Conservation (phyloP, 2,797 vertebrate genomes). For the Sebastes trivittatus region DNA sequence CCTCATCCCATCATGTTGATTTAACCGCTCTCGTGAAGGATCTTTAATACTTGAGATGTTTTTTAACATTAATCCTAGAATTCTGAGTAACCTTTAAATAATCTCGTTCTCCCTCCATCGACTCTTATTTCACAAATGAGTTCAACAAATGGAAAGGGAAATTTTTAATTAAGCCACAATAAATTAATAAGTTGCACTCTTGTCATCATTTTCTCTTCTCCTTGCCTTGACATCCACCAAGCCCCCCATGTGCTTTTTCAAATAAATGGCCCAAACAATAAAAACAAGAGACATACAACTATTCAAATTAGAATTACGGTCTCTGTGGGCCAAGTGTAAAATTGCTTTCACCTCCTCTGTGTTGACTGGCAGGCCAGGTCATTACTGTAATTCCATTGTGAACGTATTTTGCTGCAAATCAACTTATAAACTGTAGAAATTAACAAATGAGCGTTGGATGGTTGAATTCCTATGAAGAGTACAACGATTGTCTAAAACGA, state of each 20-base stretch:
- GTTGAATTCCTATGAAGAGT: conserved; percentile 30
- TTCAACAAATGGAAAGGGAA: conserved; percentile 31
- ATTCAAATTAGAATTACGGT: conserved; percentile 73
- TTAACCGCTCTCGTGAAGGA: background rate
- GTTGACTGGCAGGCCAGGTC: conserved; percentile 71
- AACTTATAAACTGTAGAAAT: conserved; percentile 63
- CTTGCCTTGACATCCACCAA: conserved; percentile 48
- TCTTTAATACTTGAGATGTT: background rate
- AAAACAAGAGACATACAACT: conserved; percentile 64
- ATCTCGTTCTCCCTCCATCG: conserved; percentile 4
- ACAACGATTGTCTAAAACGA: conserved; percentile 16
- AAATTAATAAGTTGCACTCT: conserved; percentile 67
- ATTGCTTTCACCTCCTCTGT: conserved; percentile 77
- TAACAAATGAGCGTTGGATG: conserved; percentile 51
- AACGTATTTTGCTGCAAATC: conserved; percentile 63
- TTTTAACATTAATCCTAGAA: conserved; percentile 18
- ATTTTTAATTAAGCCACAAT: conserved; percentile 70
- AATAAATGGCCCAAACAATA: conserved; percentile 74
- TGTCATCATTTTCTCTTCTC: conserved; percentile 64
- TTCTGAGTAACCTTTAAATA: conserved; percentile 28
- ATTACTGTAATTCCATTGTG: conserved; percentile 72
- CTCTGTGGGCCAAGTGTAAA: conserved; percentile 76
- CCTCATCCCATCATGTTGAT: background rate
- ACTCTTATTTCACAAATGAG: conserved; percentile 47
- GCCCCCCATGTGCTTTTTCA: conserved; percentile 62